A percentile compares a stretch with the other conserved stretches of the same genome.
phyloP scores from a whole-genome alignment of 2,797 vertebrate genomes.

The Mus minutoides region DNA sequence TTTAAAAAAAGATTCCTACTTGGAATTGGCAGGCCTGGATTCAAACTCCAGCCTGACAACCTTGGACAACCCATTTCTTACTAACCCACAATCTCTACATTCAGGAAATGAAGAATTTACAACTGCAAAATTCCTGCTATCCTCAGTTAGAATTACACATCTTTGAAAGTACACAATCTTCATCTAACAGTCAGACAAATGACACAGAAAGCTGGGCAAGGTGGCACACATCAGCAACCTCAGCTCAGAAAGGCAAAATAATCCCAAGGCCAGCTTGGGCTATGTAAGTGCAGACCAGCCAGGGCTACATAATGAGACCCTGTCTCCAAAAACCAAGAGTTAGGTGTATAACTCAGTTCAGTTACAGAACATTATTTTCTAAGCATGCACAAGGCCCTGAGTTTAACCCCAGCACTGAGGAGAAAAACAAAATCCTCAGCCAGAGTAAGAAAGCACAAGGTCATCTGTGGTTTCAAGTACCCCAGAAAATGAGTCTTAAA shows the following conservation, averaged over 20 bases:
- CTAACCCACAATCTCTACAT: no score
- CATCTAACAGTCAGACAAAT: slow-evolving; percentile 7
- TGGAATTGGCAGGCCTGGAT: no score
- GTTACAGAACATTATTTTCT: not conserved
- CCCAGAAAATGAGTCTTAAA: not conserved
- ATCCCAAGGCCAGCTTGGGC: not conserved
- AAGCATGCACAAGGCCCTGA: not conserved
- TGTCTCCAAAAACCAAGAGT: not conserved
- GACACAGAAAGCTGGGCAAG: not conserved
- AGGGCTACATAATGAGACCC: not conserved
- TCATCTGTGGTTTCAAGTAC: not conserved
- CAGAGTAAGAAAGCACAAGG: not conserved
- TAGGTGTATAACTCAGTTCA: not conserved
- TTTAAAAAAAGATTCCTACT: no score
- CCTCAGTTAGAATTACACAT: not conserved
- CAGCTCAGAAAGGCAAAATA: not conserved
- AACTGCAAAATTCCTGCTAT: no score
- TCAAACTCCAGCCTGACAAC: no score
- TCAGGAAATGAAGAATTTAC: no score
- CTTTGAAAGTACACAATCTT: slow-evolving; percentile 33
- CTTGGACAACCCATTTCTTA: no score
- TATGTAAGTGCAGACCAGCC: not conserved
- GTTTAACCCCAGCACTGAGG: not conserved
- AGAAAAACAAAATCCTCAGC: not conserved
- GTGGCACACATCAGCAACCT: no score